These are phyloP conservation scores for Colistium nudipinnis DNA, from an alignment of 2,113 vertebrate genomes.

Conservation along the genomic window DNA sequence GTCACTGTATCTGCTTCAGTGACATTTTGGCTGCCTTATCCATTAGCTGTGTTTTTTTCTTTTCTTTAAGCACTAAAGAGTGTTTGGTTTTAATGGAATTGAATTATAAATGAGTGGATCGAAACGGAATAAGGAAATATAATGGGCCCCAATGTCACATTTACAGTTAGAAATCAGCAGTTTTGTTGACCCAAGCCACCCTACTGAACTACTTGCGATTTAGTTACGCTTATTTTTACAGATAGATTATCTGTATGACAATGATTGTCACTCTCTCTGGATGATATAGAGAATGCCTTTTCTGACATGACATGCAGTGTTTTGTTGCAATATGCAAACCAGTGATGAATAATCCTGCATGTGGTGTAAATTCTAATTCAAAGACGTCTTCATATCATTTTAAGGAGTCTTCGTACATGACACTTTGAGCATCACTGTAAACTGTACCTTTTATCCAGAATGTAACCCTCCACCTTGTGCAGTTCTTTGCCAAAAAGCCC, in stretches of 20 bases:
- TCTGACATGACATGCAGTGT: rapidly evolving
- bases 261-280: neutral
- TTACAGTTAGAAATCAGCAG: neutral
- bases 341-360: neutral
- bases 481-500: slow-evolving; percentile 98
- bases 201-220: neutral
- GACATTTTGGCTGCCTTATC: neutral
- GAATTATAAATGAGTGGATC: slow-evolving; percentile 12
- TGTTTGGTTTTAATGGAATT: neutral
- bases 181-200: neutral
- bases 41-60: neutral
- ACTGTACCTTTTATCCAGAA: slow-evolving; percentile 96
- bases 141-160: slow-evolving; percentile 13
- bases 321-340: slow-evolving; percentile 4
- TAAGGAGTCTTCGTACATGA: neutral
- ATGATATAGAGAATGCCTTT: neutral
- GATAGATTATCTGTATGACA: neutral
- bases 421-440: neutral
- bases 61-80: slow-evolving; percentile 13
- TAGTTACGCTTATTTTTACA: slow-evolving; percentile 8
- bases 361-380: neutral
- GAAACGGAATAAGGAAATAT: no score
- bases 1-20: neutral
- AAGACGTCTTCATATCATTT: neutral
- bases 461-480: slow-evolving; percentile 98